phyloP scores from a whole-genome alignment of 2,797 vertebrate species.

The Selene dorsalis region DNA sequence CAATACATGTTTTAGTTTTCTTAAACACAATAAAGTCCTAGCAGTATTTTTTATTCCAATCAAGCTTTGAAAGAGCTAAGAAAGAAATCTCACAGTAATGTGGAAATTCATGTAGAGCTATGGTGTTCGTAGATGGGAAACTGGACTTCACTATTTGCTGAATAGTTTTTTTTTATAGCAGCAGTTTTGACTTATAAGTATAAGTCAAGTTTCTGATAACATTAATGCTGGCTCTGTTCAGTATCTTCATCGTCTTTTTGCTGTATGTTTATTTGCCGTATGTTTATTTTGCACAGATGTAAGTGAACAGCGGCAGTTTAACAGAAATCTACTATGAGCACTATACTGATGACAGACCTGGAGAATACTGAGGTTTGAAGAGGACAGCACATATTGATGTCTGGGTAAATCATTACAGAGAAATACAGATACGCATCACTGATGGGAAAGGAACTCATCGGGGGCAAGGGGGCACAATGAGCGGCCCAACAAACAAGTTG shows the following conservation, averaged over 20 bases:
- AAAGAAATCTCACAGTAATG: background rate
- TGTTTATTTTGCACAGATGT: background rate
- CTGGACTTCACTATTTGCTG: background rate
- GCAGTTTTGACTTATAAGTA: background rate
- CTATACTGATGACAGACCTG: background rate
- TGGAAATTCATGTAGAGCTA: background rate
- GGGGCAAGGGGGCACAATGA: background rate
- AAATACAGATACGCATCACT: slow-evolving; percentile 12
- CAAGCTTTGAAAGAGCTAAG: background rate
- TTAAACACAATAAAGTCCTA: background rate
- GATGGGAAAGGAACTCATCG: slow-evolving; percentile 37
- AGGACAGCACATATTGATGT: slow-evolving; percentile 62
- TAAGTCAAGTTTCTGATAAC: background rate
- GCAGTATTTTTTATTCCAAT: background rate
- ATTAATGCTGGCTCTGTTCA: background rate
- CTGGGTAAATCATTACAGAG: slow-evolving; percentile 66
- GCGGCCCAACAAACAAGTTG: slow-evolving; percentile 15
- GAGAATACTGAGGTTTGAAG: slow-evolving; percentile 19
- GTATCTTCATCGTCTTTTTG: background rate
- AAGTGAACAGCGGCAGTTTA: background rate
- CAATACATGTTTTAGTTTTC: background rate
- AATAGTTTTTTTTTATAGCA: too few species aligned
- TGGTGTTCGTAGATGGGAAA: background rate
- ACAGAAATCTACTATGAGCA: background rate
- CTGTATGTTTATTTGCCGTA: background rate